Base-by-base conservation (phyloP, 2,888 invertebrate species). In the Polydrusus pterygomalis region DNA sequence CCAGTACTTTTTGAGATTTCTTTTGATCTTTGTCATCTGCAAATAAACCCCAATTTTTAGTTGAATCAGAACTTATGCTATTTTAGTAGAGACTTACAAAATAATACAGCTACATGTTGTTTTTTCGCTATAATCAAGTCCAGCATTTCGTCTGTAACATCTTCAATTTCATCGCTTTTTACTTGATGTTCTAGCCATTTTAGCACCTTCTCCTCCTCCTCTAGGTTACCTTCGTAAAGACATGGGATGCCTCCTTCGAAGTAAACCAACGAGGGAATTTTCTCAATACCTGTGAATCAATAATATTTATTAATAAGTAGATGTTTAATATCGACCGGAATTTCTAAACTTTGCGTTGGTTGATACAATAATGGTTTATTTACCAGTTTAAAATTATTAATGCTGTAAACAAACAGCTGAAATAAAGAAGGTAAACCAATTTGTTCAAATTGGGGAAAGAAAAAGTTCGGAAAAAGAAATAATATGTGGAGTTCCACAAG, bases 71-170 rank as follows among this genome's bases (percentile, higher is more conserved):
- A 25, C 5, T 25, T 5, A 5, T 25, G 25, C 25, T 25, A 25
- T 1, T 3, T 3, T 8, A 34, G 1, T 34, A 15, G 20, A 80
- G 84, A 91, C 94, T 94, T 91, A 96, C 97, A 97, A 89, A 97
- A 97, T 82, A 97, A 89, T 69, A 96, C 97, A 63, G 96, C 97
- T 80, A 97, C 95, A 86, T 95, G 93, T 8, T 93, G 93, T 93
- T 95, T 95, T 89, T 95, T 95, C 77, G 93, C 93, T 81, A 97
- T 94, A 80, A 97, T 93, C 85, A 96, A 90, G 86, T 96, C 96
- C 79, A 97, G 89, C 96, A 97, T 96, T 90, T 97, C 96, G 87
- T 97, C 96, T 17, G 96, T 97, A 72, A 97, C 94, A 84, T 97
- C 97, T 89, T 97, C 97, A 82, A 97, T 97, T 89, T 97, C 96